These are phyloP conservation scores for Squalus acanthias DNA, from an alignment of 2,797 vertebrate genomes.

Conservation along the genomic window DNA sequence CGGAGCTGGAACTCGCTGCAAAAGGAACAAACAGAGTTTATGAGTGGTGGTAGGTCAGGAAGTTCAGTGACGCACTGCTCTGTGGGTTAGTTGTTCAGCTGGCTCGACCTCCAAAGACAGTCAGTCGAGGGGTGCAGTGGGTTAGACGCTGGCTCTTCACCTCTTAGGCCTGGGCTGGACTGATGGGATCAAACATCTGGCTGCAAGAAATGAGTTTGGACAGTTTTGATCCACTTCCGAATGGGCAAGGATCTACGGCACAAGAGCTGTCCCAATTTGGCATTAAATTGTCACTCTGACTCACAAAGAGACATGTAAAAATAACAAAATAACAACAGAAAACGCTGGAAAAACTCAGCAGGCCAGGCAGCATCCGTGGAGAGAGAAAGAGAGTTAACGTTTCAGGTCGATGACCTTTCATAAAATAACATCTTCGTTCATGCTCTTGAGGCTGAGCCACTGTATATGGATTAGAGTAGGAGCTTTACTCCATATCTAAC, in stretches of 20 bases:
- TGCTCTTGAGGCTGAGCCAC: not conserved
- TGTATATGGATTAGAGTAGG: not conserved
- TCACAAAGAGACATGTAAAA: no score
- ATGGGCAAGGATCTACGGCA: not conserved
- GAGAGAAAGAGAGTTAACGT: no score
- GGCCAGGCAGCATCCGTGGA: no score
- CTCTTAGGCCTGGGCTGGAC: not conserved
- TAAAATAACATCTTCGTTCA: not conserved
- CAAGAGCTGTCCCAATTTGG: not conserved
- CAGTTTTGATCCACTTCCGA: not conserved
- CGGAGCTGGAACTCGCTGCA: slow-evolving; percentile 41
- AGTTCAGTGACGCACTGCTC: not conserved
- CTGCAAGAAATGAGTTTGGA: not conserved
- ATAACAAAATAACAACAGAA: no score
- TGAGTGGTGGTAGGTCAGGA: not conserved
- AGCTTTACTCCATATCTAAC: not conserved
- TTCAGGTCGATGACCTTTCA: no score
- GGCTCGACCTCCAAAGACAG: not conserved
- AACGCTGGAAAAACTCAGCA: no score
- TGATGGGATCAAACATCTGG: not conserved
- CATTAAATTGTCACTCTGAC: not conserved
- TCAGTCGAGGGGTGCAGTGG: no score
- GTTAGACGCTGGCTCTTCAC: not conserved
- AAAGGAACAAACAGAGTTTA: slow-evolving; percentile 28
- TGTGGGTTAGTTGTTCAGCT: not conserved